Evolutionary conservation across 2,113 vertebrate species (phyloP).

Genomic region (Dendrocopos noguchii): DNA sequence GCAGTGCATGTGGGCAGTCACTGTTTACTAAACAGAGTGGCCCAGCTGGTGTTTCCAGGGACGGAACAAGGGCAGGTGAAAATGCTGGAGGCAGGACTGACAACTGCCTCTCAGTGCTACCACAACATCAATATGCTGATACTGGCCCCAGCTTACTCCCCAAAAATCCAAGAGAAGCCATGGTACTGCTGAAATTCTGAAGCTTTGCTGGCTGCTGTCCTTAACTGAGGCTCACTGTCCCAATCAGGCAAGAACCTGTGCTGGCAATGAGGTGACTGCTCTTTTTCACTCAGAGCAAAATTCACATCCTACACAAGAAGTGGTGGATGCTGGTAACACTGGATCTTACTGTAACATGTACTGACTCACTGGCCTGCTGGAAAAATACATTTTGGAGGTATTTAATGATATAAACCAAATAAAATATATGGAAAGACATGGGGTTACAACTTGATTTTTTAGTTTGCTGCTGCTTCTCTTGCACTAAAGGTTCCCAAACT

Average conservation of each 20-base stretch:
- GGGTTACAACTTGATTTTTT: background rate
- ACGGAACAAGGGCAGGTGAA: background rate
- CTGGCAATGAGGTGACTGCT: background rate
- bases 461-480: background rate
- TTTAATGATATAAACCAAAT: background rate
- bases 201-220: background rate
- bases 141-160: too few relatives aligned
- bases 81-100: background rate
- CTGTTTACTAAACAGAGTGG: background rate
- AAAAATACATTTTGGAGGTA: background rate
- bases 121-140: background rate
- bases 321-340: background rate
- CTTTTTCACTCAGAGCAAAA: background rate
- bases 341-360: background rate
- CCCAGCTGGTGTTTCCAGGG: background rate
- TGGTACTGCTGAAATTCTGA: background rate
- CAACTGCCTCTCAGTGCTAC: background rate
- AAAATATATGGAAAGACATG: background rate
- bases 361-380: background rate
- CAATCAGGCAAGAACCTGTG: background rate
- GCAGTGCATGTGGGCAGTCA: background rate
- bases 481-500: background rate
- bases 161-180: background rate
- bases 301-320: background rate
- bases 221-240: background rate